phyloP scores from a whole-genome alignment of 2,797 vertebrate genomes.

The Periparus ater region DNA sequence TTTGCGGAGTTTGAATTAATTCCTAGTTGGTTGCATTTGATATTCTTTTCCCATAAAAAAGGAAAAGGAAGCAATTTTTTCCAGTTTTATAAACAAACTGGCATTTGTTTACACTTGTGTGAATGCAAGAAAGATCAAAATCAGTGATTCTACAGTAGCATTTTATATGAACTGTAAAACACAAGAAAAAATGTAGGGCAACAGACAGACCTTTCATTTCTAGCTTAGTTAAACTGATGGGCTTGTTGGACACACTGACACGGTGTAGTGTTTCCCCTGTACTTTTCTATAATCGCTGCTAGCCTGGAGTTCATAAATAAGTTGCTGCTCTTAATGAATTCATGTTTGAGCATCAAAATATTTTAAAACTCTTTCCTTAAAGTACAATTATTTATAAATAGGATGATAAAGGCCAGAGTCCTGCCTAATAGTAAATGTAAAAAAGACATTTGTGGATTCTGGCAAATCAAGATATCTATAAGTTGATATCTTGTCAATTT shows the following conservation, averaged over 20 bases:
- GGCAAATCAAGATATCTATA: too few relatives aligned
- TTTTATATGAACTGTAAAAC: background rate
- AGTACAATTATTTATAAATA: background rate
- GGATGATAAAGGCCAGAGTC: background rate
- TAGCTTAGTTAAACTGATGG: background rate
- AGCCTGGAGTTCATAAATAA: background rate
- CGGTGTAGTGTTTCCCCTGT: rapidly evolving
- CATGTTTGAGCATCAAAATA: background rate
- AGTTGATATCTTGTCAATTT: background rate
- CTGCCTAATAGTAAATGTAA: background rate
- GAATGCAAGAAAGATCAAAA: background rate
- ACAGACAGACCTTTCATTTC: background rate
- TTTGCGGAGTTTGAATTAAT: background rate
- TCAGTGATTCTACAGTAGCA: background rate
- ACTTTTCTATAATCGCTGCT: background rate
- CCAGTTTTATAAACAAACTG: background rate
- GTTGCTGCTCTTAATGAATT: background rate
- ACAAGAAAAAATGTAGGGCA: background rate
- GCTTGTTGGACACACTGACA: background rate
- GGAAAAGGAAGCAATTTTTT: background rate
- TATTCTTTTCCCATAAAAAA: background rate
- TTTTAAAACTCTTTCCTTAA: background rate
- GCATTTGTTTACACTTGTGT: background rate
- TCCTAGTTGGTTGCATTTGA: background rate
- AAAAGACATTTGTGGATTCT: background rate